Evolutionary conservation across 2,797 vertebrate species (phyloP), one percentile per base, ranked within the genome.

Genomic region (Diglossa cyanea): DNA sequence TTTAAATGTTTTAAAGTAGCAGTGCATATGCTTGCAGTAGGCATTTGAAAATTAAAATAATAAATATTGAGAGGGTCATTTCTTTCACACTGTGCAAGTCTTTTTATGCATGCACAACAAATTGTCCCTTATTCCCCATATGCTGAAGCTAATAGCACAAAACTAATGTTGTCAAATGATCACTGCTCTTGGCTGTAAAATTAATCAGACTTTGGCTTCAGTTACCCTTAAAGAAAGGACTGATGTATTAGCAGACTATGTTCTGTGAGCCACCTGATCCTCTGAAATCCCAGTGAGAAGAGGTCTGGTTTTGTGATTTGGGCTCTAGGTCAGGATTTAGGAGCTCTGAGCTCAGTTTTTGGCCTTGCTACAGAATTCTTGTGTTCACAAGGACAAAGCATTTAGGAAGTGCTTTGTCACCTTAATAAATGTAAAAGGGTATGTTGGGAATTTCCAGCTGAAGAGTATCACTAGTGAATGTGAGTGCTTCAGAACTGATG

Each of bases 361-460:
- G 57, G 84, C 89, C 84, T 93, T 92, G 18, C 54, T 83, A 12
- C 61, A 89, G 77, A 80, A 95, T 95, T 97, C 61, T 13, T 91
- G 21, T 75, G 68, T 88, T 87, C 58, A 24, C 66, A 72, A 58
- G 58, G 61, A 58, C 75, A 89, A 91, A 82, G 67, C 11, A 72
- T 83, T 92, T 90, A 93, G 91, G 86, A 96, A 93, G 54, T 68
- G 79, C 89, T 93, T 92, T 92, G 91, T 94, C 93, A 94, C 90
- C 79, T 93, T 93, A 91, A 86, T 54, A 78, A 88, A 95, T 55
- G 51, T 75, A 54, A 89, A 88, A 54, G 58, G 44, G 42, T 62
- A 23, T 54, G 17, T 40, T 83, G 93, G 79, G 86, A 90, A 86
- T 93, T 95, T 95, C 83, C 51, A 93, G 37, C 23, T 55, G 76